Evolutionary conservation across 2,888 invertebrate genomes (phyloP).

Genomic region (Andrena flavipes): DNA sequence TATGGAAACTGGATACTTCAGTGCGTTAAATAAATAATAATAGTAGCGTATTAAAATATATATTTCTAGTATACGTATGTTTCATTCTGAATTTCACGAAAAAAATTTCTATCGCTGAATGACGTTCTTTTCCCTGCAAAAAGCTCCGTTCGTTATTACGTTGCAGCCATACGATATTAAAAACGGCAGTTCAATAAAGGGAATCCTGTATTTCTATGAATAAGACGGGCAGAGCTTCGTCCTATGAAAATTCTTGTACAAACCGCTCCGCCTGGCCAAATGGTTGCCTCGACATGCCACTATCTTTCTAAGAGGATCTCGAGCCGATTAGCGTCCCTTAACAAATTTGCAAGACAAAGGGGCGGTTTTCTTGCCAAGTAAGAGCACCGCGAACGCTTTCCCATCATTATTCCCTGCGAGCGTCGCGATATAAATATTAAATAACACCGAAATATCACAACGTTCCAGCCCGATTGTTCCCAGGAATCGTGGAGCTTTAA

Average conservation of each 20-base stretch:
- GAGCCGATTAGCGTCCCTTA: not conserved
- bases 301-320: not conserved
- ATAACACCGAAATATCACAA: not conserved
- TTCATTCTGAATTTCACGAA: not conserved
- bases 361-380: not conserved
- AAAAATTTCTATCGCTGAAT: too few species aligned
- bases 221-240: not conserved
- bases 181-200: too few species aligned
- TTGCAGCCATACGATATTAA: too few species aligned
- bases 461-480: not conserved
- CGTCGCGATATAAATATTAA: not conserved
- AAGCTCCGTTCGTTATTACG: too few species aligned
- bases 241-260: not conserved
- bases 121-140: too few species aligned
- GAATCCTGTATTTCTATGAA: too few species aligned
- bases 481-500: not conserved
- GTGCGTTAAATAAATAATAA: not conserved
- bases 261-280: not conserved
- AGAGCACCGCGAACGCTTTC: not conserved
- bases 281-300: not conserved
- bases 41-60: not conserved
- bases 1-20: not conserved
- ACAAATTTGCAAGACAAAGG: conserved; percentile 10
- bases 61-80: too few species aligned
- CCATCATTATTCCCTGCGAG: not conserved